Evolutionary conservation across 2,797 vertebrate genomes (phyloP).

Genomic region (Manis crassicaudata): DNA sequence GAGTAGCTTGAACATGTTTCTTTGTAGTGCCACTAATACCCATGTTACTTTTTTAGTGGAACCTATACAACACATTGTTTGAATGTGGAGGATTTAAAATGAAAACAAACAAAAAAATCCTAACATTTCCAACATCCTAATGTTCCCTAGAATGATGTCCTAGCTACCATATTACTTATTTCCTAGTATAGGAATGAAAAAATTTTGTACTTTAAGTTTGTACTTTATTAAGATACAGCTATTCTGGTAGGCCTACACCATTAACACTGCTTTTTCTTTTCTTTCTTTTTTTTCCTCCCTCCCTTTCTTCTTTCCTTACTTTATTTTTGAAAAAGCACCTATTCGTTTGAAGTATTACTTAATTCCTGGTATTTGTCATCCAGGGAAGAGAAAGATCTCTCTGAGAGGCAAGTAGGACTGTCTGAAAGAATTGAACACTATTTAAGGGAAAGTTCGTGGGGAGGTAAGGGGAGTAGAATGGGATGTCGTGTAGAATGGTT

Average conservation of each 20-base stretch:
- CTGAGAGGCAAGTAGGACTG: neutral
- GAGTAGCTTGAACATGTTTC: neutral
- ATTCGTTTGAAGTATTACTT: constrained; percentile 21
- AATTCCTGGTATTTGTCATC: neutral
- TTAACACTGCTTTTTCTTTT: neutral
- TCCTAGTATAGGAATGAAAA: neutral
- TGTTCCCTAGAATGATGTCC: neutral
- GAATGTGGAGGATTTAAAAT: neutral
- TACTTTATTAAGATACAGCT: neutral
- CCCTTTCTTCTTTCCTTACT: too few relatives aligned
- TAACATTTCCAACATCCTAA: neutral
- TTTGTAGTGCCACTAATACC: neutral
- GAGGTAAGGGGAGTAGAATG: neutral
- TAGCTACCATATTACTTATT: neutral
- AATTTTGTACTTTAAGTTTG: neutral
- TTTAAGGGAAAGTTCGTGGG: neutral
- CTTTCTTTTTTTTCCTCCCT: neutral
- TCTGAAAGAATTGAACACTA: neutral
- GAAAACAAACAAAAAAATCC: neutral
- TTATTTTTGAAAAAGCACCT: neutral
- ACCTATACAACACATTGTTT: neutral
- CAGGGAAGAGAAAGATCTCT: neutral
- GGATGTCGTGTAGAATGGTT: neutral
- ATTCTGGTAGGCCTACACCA: neutral
- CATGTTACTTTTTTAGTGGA: neutral